These are phyloP conservation scores for Tinea semifulvella DNA, from an alignment of 2,888 invertebrate species.

Conservation along the genomic window DNA sequence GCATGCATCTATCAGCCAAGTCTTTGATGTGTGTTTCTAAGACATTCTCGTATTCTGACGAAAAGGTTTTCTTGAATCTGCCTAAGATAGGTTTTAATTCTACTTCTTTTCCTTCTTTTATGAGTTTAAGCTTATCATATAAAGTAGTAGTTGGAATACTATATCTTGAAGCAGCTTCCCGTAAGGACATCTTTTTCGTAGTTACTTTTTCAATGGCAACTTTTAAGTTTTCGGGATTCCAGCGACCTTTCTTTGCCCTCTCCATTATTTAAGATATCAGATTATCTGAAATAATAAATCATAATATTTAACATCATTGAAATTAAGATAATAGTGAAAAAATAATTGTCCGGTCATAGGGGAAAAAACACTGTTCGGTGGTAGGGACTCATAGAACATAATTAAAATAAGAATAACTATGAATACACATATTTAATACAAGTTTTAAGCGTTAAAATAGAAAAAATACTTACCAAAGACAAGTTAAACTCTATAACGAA, in stretches of 20 bases:
- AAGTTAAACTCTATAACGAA: too few species aligned
- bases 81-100: conserved; percentile 18
- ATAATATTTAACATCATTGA: too few species aligned
- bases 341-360: too few species aligned
- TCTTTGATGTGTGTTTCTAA: conserved; percentile 16
- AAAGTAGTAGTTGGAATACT: conserved; percentile 16
- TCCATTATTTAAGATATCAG: too few species aligned
- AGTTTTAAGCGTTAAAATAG: too few species aligned
- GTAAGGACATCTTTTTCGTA: conserved; percentile 10
- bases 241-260: conserved; percentile 13
- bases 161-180: conserved; percentile 13
- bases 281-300: too few species aligned
- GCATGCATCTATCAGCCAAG: conserved; percentile 17
- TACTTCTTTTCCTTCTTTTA: conserved; percentile 17
- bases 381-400: too few species aligned
- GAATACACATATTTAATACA: too few species aligned
- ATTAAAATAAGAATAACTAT: too few species aligned
- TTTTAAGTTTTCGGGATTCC: conserved; percentile 13
- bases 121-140: conserved; percentile 17
- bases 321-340: too few species aligned
- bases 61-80: conserved; percentile 17
- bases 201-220: conserved; percentile 11
- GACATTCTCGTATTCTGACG: conserved; percentile 16
- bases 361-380: too few species aligned
- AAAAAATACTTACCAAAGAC: too few species aligned